Percentiles rank a stretch among this genome's conserved stretches.
phyloP scores from a whole-genome alignment of 2,113 vertebrate species.

The Terrapene triunguis region DNA sequence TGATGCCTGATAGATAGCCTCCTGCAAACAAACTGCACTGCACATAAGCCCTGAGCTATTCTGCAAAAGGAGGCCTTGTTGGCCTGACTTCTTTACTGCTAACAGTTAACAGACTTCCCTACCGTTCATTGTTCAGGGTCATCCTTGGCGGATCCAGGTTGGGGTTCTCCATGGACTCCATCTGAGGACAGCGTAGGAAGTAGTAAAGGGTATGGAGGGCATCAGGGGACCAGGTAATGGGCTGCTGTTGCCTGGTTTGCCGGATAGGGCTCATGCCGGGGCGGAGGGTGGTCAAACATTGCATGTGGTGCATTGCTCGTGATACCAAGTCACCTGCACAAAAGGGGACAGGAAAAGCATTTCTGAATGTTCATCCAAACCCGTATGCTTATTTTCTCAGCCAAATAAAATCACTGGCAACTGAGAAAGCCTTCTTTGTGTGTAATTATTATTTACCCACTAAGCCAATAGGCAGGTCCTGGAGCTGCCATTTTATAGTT shows the following conservation, averaged over 20 bases:
- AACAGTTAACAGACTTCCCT: background rate
- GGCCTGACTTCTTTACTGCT: fast-evolving
- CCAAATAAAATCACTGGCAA: background rate
- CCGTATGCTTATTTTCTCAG: background rate
- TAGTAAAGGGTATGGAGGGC: constrained; percentile 99
- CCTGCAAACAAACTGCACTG: background rate
- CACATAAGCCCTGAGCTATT: background rate
- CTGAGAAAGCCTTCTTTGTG: background rate
- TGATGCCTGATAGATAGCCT: constrained; percentile 39
- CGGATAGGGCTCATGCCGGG: constrained; percentile 91
- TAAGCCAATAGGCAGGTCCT: background rate
- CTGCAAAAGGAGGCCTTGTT: background rate
- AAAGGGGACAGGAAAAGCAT: background rate
- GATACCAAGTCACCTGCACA: constrained; percentile 94
- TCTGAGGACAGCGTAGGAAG: constrained; percentile 97
- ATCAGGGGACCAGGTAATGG: constrained; percentile 95
- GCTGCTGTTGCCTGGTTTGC: constrained; percentile 89
- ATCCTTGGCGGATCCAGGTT: constrained; percentile 98
- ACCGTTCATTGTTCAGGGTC: constrained; percentile 97
- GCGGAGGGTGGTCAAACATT: constrained; percentile 88
- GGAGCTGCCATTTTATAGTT: background rate
- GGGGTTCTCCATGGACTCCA: constrained; percentile 99
- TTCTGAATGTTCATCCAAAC: background rate
- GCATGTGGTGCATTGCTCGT: constrained; percentile 98
- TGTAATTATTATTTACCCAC: background rate